Evolutionary conservation across 2,113 vertebrate genomes (phyloP), one percentile per base, ranked within the genome.

Genomic region (Ploceus nigricollis): DNA sequence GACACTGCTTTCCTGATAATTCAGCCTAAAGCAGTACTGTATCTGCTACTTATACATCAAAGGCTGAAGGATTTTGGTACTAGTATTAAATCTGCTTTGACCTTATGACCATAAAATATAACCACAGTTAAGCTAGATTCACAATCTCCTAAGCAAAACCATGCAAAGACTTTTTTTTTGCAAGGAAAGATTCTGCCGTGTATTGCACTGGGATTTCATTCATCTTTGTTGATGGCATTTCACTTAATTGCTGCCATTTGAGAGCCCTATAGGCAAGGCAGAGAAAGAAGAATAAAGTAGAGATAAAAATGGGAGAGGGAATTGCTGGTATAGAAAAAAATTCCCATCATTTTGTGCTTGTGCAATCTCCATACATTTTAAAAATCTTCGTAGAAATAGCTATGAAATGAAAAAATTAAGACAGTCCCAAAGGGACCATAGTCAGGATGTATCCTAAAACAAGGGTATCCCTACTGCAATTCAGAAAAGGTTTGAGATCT

Each of bases 171-270:
- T 84, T 81, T 65, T 84, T 94, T 90, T 95, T 77, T 87, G 44
- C 65, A 75, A 81, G 44, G 65, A 48, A 78, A 53, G 53, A 84
- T 92, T 89, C 51, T 92, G 48, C 77, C 16, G 5, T 92, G 65
- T 90, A 71, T 95, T 93, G 89, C 76, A 56, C 44, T 78, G 82
- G 94, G 88, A 93, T 90, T 96, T 93, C 50, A 80, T 91, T 95
- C 31, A 75, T 95, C 94, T 96, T 96, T 96, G 87, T 94, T 94
- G 91, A 87, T 93, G 91, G 65, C 90, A 93, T 96, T 95, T 95
- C 86, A 89, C 80, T 94, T 93, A 90, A 96, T 95, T 96, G 80
- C 76, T 96, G 82, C 90, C 76, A 80, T 96, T 83, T 96, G 88
- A 96, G 88, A 90, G 80, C 82, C 88, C 90, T 81, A 78, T 77